Evolutionary conservation across 2,113 vertebrate genomes (phyloP), one percentile per base, ranked within the genome.

Genomic region (Gasterosteus aculeatus): DNA sequence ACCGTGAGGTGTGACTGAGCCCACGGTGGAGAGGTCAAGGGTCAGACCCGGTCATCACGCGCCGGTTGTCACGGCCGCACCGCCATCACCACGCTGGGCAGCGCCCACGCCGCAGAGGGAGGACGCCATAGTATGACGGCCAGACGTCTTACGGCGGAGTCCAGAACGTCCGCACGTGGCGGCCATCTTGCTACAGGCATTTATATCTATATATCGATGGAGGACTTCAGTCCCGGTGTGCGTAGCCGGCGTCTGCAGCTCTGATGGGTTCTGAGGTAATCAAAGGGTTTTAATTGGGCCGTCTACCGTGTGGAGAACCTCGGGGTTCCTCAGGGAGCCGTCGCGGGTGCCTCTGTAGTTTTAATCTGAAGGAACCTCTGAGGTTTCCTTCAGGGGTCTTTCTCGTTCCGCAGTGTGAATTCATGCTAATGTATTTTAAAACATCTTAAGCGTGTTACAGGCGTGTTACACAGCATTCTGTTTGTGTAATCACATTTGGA

Each of bases 391-490:
- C 10, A 12, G 65, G 61, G 67, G 38, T 41, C 54, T 72, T 64
- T 60, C 22, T 5, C 22, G 38, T 76, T 66, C 72, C 82, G 41
- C 76, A 80, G 61, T 75, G 82, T 79, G 82, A 76, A 59, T 35
- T 5, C 69, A 60, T 14, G 44, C 58, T 72, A 26, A 59, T 83
- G 77, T 72, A 14, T 86, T 84, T 86, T 84, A 81, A 88, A 87
- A 85, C 75, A 78, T 88, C 83, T 67, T 89, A 91, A 91, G 86
- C 88, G 57, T 82, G 86, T 92, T 92, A 89, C 38, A 56, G 51
- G 86, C 80, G 35, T 83, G 71, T 66, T 60, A n/a, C 73, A 22
- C 77, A 47, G 59, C 85, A 85, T 90, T 91, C 83, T 90, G 80
- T 82, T 49, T 10, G 26, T 42, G 31, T 90, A 92, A 90, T 91